Percentiles rank a stretch among this genome's conserved stretches.
Conservation (phyloP, 2,888 invertebrate species). For the Andrena flavipes region DNA sequence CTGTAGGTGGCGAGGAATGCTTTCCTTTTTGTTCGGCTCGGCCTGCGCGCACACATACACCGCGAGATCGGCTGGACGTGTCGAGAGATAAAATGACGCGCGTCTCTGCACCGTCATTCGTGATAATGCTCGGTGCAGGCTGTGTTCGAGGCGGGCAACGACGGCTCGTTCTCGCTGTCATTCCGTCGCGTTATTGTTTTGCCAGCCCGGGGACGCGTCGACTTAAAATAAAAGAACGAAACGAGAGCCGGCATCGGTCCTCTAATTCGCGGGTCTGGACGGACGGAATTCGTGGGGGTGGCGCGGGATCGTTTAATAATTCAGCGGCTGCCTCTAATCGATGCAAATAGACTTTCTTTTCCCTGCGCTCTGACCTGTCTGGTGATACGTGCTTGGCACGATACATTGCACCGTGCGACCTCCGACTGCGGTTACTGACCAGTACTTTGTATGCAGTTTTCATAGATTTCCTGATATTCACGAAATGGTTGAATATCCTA, state of each 20-base stretch:
- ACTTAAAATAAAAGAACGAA: conserved; percentile 35
- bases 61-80: conserved; percentile 62
- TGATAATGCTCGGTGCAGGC: conserved; percentile 72
- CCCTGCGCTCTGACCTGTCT: background rate
- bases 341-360: conserved; percentile 37
- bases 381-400: background rate
- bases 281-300: conserved; percentile 10
- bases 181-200: conserved; percentile 67
- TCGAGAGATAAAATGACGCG: conserved; percentile 75
- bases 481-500: background rate
- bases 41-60: conserved; percentile 4
- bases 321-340: conserved; percentile 34
- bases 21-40: conserved; percentile 43
- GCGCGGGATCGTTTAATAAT: conserved; percentile 52
- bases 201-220: conserved; percentile 27
- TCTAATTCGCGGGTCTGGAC: conserved; percentile 37
- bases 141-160: conserved; percentile 36
- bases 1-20: conserved; percentile 46
- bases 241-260: background rate
- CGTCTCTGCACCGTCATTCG: conserved; percentile 79
- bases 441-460: background rate
- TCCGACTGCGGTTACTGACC: background rate
- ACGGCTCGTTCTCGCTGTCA: conserved; percentile 64
- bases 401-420: background rate
- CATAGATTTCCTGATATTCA: background rate